A percentile compares a stretch with the other conserved stretches of the same genome.
Conservation (phyloP, 2,888 invertebrate genomes). For the Camponotus fellah region DNA sequence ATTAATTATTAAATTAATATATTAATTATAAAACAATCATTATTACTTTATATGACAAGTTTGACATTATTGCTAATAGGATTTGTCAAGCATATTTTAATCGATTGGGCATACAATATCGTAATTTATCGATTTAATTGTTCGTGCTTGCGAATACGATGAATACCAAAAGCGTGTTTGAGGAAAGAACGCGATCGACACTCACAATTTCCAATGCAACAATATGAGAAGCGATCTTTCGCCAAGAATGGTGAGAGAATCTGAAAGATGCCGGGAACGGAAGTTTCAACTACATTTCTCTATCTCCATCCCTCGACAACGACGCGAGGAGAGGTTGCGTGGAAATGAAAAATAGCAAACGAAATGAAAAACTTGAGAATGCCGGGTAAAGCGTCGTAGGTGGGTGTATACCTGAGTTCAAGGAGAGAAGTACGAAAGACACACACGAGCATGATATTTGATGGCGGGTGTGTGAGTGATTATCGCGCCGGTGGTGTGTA, state of each 20-base stretch:
- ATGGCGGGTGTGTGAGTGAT: conserved; percentile 44
- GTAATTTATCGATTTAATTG: neutral
- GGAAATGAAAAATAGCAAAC: conserved; percentile 76
- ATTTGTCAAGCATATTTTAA: neutral
- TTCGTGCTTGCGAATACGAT: neutral
- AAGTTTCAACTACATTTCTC: conserved; percentile 50
- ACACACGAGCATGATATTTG: conserved; percentile 67
- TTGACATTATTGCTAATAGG: neutral
- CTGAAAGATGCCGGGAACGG: conserved; percentile 30
- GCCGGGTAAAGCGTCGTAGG: conserved; percentile 65
- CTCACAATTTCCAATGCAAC: conserved; percentile 49
- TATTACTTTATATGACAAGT: neutral
- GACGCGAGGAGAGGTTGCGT: conserved; percentile 49
- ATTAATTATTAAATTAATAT: neutral
- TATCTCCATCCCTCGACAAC: conserved; percentile 14
- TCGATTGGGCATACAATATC: neutral
- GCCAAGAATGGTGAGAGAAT: conserved; percentile 12
- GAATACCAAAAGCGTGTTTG: neutral
- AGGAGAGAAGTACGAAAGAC: conserved; percentile 65
- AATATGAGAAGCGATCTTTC: conserved; percentile 46
- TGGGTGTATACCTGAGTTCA: conserved; percentile 34
- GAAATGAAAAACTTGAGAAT: conserved; percentile 78
- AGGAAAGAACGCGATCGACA: conserved; percentile 15
- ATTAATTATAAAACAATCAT: neutral
- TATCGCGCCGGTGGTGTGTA: conserved; percentile 46